Base-by-base conservation (phyloP, 92 coral and sea anemone genomes). In the Heliopora coerulea region DNA sequence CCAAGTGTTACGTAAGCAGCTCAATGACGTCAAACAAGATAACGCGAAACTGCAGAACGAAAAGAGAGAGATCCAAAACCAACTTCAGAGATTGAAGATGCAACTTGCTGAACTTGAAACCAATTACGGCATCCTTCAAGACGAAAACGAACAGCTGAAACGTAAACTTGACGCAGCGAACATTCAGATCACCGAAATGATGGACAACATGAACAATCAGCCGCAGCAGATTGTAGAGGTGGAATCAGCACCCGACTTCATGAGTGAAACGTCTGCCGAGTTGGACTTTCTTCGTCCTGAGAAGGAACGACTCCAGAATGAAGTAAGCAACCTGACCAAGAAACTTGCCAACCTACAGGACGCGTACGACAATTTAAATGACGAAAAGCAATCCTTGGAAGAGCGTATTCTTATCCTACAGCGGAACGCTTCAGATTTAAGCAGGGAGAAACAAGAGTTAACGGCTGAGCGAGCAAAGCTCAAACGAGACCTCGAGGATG, bases 121-220 rank as follows among this genome's bases (percentile, higher is more conserved):
- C 9, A 88, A 88, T 24, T 56, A 73, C 42, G 75, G 75, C 14
- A 73, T 95, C 9, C 81, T 95, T 7, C 78, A 79, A 74, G 95
- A 95, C 65, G 99, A 95, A 69, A 90, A 85, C 62, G 95, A 95
- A 18, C 79, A 88, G 39, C 78, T 95, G n/a, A 87, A 73, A 30
- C 84, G 86, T 1, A 90, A 88, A n/a, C 57, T 95, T 9, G 75
- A 83, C 42, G 89, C 82, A 30, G 48, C 86, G 8, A 90, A 88
- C 35, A 80, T 72, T 49, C 88, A 95, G 56, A 85, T 95, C 1
- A 93, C 65, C 2, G 96, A 83, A 19, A 88, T 91, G 54, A 83
- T 77, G 49, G 87, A 90, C 87, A 95, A 95, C 83, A 25, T 82
- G 75, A 84, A 57, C 48, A 72, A 59, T 33, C 84, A 85, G 41